Evolutionary conservation across 2,113 vertebrate species (phyloP).

Genomic region (Thamnophis sirtalis): DNA sequence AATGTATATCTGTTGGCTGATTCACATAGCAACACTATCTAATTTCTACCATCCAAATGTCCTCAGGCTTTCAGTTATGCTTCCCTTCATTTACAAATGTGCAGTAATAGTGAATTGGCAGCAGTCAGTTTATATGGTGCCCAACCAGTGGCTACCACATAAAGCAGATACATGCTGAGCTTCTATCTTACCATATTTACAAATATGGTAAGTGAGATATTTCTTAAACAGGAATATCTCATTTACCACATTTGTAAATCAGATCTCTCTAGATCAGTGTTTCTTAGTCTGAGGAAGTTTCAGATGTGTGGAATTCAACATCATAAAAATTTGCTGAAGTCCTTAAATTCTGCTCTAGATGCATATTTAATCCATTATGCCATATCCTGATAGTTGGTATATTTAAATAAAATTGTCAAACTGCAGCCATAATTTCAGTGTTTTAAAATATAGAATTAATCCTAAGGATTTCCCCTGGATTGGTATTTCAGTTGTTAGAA

Average conservation of each 20-base stretch:
- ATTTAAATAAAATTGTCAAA: background rate
- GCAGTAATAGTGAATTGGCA: background rate
- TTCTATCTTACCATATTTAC: background rate
- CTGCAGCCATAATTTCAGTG: background rate
- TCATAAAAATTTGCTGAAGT: background rate
- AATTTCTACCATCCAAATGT: background rate
- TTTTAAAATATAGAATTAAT: background rate
- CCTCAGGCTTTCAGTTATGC: background rate
- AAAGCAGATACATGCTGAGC: background rate
- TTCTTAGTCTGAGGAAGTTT: background rate
- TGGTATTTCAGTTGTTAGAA: background rate
- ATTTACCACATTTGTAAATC: background rate
- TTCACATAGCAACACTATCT: background rate
- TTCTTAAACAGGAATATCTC: background rate
- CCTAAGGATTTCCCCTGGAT: background rate
- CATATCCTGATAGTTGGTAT: too few species aligned
- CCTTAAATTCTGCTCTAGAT: background rate
- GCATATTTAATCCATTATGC: background rate
- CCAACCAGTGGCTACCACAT: background rate
- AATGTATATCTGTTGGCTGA: background rate
- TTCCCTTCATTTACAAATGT: background rate
- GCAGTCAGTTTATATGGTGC: background rate
- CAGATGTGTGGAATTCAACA: background rate
- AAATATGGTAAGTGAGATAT: background rate
- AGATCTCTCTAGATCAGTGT: background rate